Base-by-base conservation (phyloP, 2,113 vertebrate species). In the Brachyhypopomus gauderio region DNA sequence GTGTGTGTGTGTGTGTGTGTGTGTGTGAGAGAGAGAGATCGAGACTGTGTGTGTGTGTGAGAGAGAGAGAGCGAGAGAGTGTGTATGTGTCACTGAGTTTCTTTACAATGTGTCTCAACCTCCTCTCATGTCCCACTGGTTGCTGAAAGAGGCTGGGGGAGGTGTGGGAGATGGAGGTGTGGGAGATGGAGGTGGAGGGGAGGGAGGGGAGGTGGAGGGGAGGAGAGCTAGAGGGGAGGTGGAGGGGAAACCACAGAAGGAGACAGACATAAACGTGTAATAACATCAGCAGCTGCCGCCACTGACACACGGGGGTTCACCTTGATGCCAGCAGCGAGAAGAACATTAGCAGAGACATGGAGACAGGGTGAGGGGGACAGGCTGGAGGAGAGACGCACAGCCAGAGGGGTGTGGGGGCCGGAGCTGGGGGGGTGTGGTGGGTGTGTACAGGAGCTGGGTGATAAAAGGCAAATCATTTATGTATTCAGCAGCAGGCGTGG, bases 81-180 rank as follows among this genome's bases (percentile, higher is more conserved):
- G 20, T 69, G 30, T 59, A 8, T 62, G 48, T 60, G 66, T 73
- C 22, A 66, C 30, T 75, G 22, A 41, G 41, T 60, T 64, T 86
- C 83, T 81, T 91, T 88, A 90, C 76, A 87, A 89, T 89, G 87
- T 89, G 9, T 25, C n/a, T 84, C 81, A 83, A 85, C 81, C 78
- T 87, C 83, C 88, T 84, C 86, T 83, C 89, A 87, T 80, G 72
- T 80, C 89, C 86, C 83, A 75, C 87, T 76, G 48, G 82, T 86
- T 77, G 86, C 81, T 84, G 63, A 67, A 80, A 86, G 83, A 83
- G 34, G 78, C 84, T 55, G 48, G 23, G 55, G 69, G 84, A 55
- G 48, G 56, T 52, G 12, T 7, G 11, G 77, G 78, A 45, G 12
- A 14, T 86, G 73, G 30, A 36, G 41, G 3, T 4, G 5, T 41